These are phyloP conservation scores for Antrozous pallidus DNA, from an alignment of 2,797 vertebrate genomes.

Conservation along the genomic window DNA sequence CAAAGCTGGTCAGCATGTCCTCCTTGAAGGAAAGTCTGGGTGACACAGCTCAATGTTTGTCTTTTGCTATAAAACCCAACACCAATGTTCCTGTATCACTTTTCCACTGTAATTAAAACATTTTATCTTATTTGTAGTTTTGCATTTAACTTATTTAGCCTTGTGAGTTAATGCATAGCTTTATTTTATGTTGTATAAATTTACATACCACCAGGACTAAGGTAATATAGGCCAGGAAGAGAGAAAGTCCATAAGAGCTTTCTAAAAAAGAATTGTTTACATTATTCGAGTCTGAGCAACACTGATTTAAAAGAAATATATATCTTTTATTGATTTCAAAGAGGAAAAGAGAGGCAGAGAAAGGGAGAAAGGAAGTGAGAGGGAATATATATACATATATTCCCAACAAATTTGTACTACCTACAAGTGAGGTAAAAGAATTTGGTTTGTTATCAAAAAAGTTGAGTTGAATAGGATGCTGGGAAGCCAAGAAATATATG, in stretches of 20 bases:
- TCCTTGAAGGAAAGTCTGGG: background rate
- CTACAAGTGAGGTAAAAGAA: background rate
- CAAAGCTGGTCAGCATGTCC: background rate
- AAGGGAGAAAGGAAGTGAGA: too few relatives aligned
- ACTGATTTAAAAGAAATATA: background rate
- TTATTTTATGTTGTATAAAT: background rate
- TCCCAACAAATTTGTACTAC: background rate
- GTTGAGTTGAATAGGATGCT: background rate
- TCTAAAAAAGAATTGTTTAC: background rate
- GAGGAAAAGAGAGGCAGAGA: too few relatives aligned
- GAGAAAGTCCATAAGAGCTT: background rate
- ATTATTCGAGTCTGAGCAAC: background rate
- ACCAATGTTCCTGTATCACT: background rate
- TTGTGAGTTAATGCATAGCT: background rate
- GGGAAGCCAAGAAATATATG: background rate
- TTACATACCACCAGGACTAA: background rate
- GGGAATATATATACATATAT: background rate
- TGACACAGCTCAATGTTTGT: background rate
- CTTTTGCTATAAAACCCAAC: background rate
- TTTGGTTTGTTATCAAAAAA: slow-evolving; percentile 1
- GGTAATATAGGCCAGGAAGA: background rate
- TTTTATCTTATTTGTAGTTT: background rate
- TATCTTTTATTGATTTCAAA: too few relatives aligned
- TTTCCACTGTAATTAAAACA: background rate
- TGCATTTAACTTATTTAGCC: background rate